These are phyloP conservation scores for Aethina tumida DNA, from an alignment of 1,140 invertebrate species.

Conservation along the genomic window DNA sequence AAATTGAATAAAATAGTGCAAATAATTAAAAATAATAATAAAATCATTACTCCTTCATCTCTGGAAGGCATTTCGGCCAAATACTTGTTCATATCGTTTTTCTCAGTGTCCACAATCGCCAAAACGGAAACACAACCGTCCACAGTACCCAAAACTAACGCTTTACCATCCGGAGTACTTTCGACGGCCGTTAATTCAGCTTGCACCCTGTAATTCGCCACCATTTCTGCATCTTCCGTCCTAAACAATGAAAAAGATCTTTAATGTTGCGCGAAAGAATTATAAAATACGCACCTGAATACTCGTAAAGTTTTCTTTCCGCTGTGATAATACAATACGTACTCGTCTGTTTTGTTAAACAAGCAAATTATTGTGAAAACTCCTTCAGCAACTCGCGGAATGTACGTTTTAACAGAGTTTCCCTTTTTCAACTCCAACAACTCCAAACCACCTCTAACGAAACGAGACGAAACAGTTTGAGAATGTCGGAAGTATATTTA, in stretches of 20 bases:
- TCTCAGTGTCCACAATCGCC: slow-evolving; percentile 73
- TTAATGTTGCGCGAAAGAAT: background rate
- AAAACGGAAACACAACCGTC: slow-evolving; percentile 91
- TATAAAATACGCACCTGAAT: slow-evolving; percentile 54
- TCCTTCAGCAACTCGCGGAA: slow-evolving; percentile 89
- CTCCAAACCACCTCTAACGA: slow-evolving; percentile 77
- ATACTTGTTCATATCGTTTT: slow-evolving; percentile 53
- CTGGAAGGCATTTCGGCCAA: slow-evolving; percentile 58
- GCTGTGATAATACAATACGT: slow-evolving; percentile 95
- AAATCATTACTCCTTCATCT: slow-evolving; percentile 49
- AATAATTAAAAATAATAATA: background rate
- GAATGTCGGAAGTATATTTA: background rate
- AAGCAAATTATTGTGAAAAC: slow-evolving; percentile 92
- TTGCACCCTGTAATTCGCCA: slow-evolving; percentile 87
- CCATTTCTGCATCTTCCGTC: slow-evolving; percentile 74
- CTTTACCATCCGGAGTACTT: slow-evolving; percentile 71
- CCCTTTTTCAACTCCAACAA: slow-evolving; percentile 80
- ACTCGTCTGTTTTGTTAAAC: slow-evolving; percentile 90
- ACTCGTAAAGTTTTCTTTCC: slow-evolving; percentile 85
- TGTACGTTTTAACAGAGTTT: slow-evolving; percentile 70
- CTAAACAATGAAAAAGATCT: too few relatives aligned
- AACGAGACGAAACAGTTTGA: slow-evolving; percentile 3
- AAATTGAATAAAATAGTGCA: background rate
- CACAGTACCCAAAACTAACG: slow-evolving; percentile 79
- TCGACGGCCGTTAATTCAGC: slow-evolving; percentile 83